Evolutionary conservation across 2,113 vertebrate species (phyloP).

Genomic region (Brienomyrus longianalis): DNA sequence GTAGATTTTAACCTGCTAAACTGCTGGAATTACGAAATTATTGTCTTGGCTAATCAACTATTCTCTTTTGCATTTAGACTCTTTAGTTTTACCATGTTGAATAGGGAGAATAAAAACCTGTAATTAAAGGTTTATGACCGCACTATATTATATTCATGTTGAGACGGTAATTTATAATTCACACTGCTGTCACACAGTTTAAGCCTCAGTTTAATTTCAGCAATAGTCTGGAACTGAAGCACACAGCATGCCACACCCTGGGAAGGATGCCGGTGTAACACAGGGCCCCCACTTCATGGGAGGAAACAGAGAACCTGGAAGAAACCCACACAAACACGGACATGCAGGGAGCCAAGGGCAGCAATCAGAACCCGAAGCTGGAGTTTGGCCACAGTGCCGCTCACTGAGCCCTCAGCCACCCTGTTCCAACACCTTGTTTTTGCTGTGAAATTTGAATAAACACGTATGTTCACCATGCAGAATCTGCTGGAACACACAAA

Average conservation of each 20-base stretch:
- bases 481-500: neutral
- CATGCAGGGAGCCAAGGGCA: neutral
- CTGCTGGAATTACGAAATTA: neutral
- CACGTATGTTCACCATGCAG: neutral
- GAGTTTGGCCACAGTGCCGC: neutral
- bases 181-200: neutral
- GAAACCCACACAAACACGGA: neutral
- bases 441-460: neutral
- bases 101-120: neutral
- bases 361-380: neutral
- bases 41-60: neutral
- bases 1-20: neutral
- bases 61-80: neutral
- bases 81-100: neutral
- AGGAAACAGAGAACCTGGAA: neutral
- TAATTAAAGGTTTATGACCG: neutral
- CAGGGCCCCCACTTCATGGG: neutral
- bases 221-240: neutral
- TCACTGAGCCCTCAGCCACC: neutral
- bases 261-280: neutral
- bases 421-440: neutral
- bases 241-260: neutral
- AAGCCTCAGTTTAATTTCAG: neutral
- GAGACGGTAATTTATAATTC: neutral
- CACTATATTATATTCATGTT: neutral